Conservation (phyloP, 2,113 vertebrate genomes). For the Crotophaga sulcirostris region DNA sequence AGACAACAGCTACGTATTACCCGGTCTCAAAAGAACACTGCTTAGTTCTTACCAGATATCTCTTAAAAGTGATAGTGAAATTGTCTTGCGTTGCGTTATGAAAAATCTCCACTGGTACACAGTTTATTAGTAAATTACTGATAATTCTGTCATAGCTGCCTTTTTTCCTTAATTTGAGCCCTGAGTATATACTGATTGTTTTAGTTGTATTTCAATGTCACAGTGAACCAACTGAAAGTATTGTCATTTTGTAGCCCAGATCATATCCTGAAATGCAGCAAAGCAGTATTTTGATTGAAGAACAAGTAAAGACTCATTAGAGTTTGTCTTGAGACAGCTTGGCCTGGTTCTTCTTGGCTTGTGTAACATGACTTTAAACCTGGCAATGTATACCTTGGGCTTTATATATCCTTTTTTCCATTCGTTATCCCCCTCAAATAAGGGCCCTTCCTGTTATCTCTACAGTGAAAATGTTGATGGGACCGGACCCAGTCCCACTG, state of each 20-base stretch:
- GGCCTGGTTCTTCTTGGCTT: not conserved
- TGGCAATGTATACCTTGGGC: not conserved
- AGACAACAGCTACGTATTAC: not conserved
- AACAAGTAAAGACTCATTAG: not conserved
- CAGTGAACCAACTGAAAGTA: not conserved
- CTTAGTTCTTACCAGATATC: not conserved
- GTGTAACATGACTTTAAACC: not conserved
- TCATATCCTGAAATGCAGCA: not conserved
- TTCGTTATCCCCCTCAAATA: not conserved
- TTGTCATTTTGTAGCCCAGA: not conserved
- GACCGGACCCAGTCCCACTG: not conserved
- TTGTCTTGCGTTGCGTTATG: fast-evolving
- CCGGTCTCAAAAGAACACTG: not conserved
- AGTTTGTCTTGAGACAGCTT: not conserved
- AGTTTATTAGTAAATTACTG: not conserved
- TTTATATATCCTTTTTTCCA: not conserved
- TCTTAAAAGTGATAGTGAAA: not conserved
- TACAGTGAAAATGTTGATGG: not conserved
- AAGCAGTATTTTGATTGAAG: not conserved
- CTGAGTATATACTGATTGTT: not conserved
- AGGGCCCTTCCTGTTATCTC: not conserved
- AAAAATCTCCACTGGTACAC: not conserved
- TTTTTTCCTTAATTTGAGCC: not conserved
- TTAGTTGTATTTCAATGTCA: fast-evolving
- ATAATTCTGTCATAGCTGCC: not conserved